Percentiles rank a stretch among this genome's conserved stretches.
phyloP scores from a whole-genome alignment of 1,140 invertebrate species.

The Cyphomyrmex costatus region DNA sequence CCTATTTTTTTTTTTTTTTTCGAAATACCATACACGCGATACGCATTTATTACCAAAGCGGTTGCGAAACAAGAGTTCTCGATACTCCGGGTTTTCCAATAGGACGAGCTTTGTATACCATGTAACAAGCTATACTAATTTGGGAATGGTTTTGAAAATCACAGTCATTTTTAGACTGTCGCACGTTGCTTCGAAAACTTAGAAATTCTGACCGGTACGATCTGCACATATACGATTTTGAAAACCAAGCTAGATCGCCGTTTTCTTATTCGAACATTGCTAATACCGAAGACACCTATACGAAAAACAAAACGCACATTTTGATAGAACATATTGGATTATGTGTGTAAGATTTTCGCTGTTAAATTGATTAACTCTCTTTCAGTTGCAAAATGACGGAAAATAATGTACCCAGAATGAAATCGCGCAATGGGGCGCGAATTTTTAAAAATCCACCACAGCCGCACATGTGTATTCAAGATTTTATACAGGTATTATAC shows the following conservation, averaged over 20 bases:
- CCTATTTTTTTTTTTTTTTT: background rate
- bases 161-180: background rate
- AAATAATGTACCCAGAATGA: slow-evolving; percentile 76
- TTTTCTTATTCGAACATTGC: background rate
- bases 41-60: background rate
- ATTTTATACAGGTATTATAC: slow-evolving; percentile 87
- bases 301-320: background rate
- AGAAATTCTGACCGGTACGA: background rate
- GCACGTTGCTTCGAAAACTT: background rate
- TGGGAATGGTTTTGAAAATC: background rate
- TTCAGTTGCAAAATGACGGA: slow-evolving; percentile 82
- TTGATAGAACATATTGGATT: background rate
- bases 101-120: background rate
- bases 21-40: too few species aligned
- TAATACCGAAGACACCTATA: background rate
- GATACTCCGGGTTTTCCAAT: background rate
- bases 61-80: background rate
- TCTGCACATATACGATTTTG: background rate
- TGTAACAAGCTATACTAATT: background rate
- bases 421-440: slow-evolving; percentile 82
- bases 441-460: slow-evolving; percentile 91
- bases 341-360: background rate
- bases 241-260: background rate
- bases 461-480: slow-evolving; percentile 92
- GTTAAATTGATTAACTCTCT: slow-evolving; percentile 34